Base-by-base conservation (phyloP, 2,797 vertebrate genomes). In the Tauraco hartlaubi region DNA sequence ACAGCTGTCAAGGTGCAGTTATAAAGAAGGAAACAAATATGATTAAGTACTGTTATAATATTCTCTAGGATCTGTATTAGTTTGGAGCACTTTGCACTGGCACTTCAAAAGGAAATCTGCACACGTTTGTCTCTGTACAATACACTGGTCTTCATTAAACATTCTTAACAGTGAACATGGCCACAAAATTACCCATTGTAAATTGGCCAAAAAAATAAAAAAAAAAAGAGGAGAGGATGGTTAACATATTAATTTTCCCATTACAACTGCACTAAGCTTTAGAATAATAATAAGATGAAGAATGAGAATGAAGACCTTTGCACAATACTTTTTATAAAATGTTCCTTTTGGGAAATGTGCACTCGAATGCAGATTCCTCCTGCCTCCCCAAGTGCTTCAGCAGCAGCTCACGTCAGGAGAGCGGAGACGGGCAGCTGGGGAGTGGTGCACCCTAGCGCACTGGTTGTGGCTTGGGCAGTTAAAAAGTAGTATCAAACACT, bases 401-500 rank as follows among this genome's bases (percentile, higher is more conserved):
- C 10, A 9, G 94, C 96, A 95, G 97, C 98, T 98, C 96, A 77
- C 90, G 52, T 55, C 75, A 62, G n/a, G n/a, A 87, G 64, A 77
- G 85, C 33, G 26, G 82, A 93, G 94, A 39, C 1, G 49, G 95
- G 90, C 87, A 90, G 90, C 61, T 66, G 79, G 90, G 90, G 63
- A 97, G 91, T 15, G 91, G 96, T 90, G 96, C 52, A 52, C 85
- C 94, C 90, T 17, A 69, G 96, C 90, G 77, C 97, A 96, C 96
- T 48, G 92, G 90, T 86, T 94, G 95, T 82, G 97, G 88, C 97
- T 94, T 83, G 97, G 96, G 93, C 87, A 83, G 76, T 98, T 99
- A 99, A 95, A 99, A 99, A 87, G 98, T 97, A 18, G 99, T 99
- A 97, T 99, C 98, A 86, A 99, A 99, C 46, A 98, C 98, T 78